Conservation (phyloP, 2,113 vertebrate species). For the Camelus bactrianus region DNA sequence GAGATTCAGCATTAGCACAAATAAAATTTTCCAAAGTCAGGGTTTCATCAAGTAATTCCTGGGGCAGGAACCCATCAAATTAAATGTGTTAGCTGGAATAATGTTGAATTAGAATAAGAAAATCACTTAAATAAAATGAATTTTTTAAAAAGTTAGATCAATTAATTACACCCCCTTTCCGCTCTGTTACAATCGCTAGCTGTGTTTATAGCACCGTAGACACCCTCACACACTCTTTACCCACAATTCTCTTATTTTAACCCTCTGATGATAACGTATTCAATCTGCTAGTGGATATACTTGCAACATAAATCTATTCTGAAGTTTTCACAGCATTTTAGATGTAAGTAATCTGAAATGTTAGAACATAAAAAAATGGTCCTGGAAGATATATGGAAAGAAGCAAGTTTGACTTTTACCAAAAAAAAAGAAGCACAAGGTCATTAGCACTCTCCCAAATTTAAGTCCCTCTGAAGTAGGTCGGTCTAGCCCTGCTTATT, state of each 20-base stretch:
- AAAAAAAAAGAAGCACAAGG: not conserved
- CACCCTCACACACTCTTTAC: not conserved
- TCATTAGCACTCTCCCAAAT: accelerated
- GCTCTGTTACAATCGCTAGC: accelerated
- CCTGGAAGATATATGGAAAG: not conserved
- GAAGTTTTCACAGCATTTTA: not conserved
- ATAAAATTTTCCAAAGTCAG: not conserved
- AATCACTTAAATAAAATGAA: not conserved
- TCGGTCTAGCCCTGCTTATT: no score
- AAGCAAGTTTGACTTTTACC: not conserved
- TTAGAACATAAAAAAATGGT: not conserved
- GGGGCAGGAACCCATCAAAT: not conserved
- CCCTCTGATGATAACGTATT: not conserved
- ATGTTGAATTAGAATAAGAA: not conserved
- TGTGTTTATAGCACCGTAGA: not conserved
- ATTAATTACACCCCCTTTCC: not conserved
- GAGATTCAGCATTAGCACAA: not conserved
- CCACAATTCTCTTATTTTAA: not conserved
- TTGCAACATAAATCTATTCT: not conserved
- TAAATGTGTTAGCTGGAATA: not conserved
- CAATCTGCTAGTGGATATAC: not conserved
- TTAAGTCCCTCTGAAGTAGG: not conserved
- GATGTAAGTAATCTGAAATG: not conserved
- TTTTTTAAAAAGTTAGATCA: not conserved
- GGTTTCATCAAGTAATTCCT: slow-evolving; percentile 23